A percentile compares a stretch with the other conserved stretches of the same genome.
Conservation (phyloP, 2,797 vertebrate species). For the Scyliorhinus canicula region DNA sequence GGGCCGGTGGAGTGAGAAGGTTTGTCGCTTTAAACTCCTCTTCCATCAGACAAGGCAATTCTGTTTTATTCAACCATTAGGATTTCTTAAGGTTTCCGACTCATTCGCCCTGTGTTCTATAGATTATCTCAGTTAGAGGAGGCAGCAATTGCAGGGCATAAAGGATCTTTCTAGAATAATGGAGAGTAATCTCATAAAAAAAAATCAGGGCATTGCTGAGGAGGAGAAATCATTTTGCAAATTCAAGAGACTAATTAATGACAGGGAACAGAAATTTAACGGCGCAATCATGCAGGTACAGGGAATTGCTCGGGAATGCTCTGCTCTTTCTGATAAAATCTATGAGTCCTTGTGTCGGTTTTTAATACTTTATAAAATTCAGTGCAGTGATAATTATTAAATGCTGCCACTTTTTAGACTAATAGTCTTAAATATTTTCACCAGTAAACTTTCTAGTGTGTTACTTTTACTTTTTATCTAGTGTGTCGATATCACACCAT, state of each 20-base stretch:
- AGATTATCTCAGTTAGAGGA: background rate
- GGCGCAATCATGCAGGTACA: background rate
- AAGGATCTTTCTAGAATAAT: background rate
- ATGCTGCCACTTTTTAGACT: background rate
- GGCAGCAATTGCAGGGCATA: background rate
- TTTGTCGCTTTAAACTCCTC: background rate
- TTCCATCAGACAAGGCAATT: background rate
- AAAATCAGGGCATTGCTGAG: background rate
- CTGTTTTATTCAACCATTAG: background rate
- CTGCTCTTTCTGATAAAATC: background rate
- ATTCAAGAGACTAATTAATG: constrained; percentile 21
- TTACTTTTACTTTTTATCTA: too few relatives aligned
- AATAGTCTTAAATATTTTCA: background rate
- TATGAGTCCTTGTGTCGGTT: background rate
- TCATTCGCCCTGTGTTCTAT: background rate
- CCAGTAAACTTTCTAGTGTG: background rate
- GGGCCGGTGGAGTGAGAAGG: background rate
- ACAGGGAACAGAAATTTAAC: background rate
- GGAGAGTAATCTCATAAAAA: background rate
- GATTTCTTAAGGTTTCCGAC: background rate
- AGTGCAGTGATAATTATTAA: background rate
- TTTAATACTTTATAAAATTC: background rate
- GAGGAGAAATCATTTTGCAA: constrained; percentile 9
- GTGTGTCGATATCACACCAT: background rate
- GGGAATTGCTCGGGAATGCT: background rate